A percentile compares a stretch with the other conserved stretches of the same genome.
These are phyloP conservation scores for Cydia fagiglandana DNA, from an alignment of 1,140 invertebrate genomes.

Conservation along the genomic window DNA sequence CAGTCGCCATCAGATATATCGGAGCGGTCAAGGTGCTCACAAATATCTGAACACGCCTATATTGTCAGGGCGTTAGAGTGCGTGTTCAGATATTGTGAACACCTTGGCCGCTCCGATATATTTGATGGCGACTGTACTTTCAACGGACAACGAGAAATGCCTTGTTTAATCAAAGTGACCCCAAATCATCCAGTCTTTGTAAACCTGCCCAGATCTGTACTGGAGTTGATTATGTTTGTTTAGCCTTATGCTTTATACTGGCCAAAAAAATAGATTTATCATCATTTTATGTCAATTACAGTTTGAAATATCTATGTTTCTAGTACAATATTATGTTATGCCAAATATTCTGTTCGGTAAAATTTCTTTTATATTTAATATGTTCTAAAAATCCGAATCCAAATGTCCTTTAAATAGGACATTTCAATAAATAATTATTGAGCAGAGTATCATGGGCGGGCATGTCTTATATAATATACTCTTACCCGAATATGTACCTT, in stretches of 20 bases:
- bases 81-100: too few relatives aligned
- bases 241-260: not conserved
- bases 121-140: too few relatives aligned
- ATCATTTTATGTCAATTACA: conserved; percentile 6
- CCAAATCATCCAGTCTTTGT: not conserved
- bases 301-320: not conserved
- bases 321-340: not conserved
- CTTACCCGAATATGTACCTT: conserved; percentile 8
- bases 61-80: too few relatives aligned
- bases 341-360: conserved; percentile 8
- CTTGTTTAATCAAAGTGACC: not conserved
- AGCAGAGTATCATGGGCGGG: not conserved
- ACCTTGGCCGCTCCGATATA: too few relatives aligned
- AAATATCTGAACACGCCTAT: too few relatives aligned
- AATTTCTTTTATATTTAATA: not conserved
- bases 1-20: too few relatives aligned
- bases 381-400: not conserved
- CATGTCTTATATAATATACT: not conserved
- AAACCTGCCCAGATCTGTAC: not conserved
- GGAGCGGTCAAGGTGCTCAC: too few relatives aligned
- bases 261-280: not conserved
- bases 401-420: not conserved
- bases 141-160: not conserved
- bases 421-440: not conserved
- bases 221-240: not conserved